Evolutionary conservation across 2,113 vertebrate species (phyloP).

Genomic region (Eonycteris spelaea): DNA sequence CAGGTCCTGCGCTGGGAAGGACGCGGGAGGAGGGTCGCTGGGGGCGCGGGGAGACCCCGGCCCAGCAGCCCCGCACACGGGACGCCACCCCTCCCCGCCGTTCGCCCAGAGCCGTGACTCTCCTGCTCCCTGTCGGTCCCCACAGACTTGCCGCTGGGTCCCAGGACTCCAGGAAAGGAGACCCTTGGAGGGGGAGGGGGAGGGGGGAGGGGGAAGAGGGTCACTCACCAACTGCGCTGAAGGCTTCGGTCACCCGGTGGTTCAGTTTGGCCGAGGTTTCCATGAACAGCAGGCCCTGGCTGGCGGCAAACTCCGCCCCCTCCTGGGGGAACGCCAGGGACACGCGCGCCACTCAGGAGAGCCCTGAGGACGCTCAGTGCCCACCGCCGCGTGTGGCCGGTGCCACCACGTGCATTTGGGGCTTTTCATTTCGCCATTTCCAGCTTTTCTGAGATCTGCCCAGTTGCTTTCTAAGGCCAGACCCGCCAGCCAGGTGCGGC

Average conservation of each 20-base stretch:
- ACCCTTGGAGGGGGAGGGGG: background rate
- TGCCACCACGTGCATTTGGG: background rate
- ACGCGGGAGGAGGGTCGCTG: accelerated
- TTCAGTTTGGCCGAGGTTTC: slow-evolving; percentile 86
- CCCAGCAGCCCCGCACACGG: background rate
- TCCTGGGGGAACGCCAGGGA: slow-evolving; percentile 74
- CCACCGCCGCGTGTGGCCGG: accelerated
- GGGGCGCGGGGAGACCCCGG: background rate
- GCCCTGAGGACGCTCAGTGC: too few relatives aligned
- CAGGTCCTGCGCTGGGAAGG: slow-evolving; percentile 74
- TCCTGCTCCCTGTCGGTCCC: background rate
- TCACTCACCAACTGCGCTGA: slow-evolving; percentile 80
- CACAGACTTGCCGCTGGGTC: background rate
- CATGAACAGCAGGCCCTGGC: slow-evolving; percentile 78
- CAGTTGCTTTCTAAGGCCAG: accelerated
- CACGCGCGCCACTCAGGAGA: too few relatives aligned
- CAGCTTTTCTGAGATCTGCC: background rate
- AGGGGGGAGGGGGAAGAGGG: too few relatives aligned
- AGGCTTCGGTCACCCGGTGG: slow-evolving; percentile 78
- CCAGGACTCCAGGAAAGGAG: background rate
- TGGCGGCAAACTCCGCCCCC: slow-evolving; percentile 80
- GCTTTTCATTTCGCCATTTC: too few relatives aligned
- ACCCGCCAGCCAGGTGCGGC: background rate
- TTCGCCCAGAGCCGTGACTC: background rate
- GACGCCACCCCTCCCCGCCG: accelerated